Evolutionary conservation across 2,113 vertebrate species (phyloP), one percentile per base, ranked within the genome.

Genomic region (Lasiurus borealis): DNA sequence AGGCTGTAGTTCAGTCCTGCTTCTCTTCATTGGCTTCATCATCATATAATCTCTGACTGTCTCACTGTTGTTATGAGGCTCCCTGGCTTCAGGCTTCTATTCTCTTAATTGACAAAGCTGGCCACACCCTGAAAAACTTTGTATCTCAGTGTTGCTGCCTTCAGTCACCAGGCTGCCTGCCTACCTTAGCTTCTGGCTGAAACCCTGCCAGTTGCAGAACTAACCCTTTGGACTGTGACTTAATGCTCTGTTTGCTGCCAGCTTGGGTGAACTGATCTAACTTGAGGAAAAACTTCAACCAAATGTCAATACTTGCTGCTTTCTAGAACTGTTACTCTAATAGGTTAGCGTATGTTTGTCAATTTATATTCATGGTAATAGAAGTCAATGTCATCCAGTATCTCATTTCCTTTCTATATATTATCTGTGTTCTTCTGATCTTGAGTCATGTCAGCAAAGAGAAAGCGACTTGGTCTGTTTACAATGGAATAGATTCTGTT

Each of bases 191-290:
- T 84, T 71, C 44, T 62, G 72, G 40, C 69, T 73, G 94, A 90
- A 92, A 82, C 72, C 19, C 76, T 92, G 91, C 94, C 94, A 95
- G 6, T 15, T n/a, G 48, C 50, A 40, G 59, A 87, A 52, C 62
- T 93, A 64, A 93, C 85, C 44, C 54, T 95, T 89, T 95, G 93
- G 72, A 85, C 88, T 93, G n/a, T 88, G 88, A 95, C 87, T 94
- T 84, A 76, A 86, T 44, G 85, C 82, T 82, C 80, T 92, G 52
- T 85, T 27, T 92, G 73, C 94, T 88, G 77, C 85, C 93, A 96
- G 50, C 66, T 86, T 87, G 27, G 21, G 69, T 89, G 50, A 90
- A n/a, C 81, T 91, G 84, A 90, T 76, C 44, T 89, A 90, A 89
- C 19, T 48, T 31, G 64, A 87, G 27, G 73, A 88, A 25, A 92